Conservation (phyloP, 2,888 invertebrate genomes). For the Aethes cnicana region DNA sequence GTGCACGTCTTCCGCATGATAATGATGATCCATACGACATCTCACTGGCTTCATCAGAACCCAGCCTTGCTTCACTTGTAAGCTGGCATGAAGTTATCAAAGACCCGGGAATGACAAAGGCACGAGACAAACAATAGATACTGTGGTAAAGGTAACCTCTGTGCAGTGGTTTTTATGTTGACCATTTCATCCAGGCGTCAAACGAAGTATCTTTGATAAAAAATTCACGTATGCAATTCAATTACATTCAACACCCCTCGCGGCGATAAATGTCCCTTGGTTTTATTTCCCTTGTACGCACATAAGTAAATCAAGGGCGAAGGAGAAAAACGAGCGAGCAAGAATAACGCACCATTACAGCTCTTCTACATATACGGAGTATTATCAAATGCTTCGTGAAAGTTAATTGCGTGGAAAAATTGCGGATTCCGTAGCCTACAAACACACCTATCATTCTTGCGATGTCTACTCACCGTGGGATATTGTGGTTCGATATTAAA, state of each 20-base stretch:
- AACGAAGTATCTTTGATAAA: too few relatives aligned
- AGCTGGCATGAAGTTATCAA: too few relatives aligned
- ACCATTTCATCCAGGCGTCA: too few relatives aligned
- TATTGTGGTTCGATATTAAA: conserved; percentile 23
- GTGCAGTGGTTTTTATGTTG: too few relatives aligned
- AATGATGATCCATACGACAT: too few relatives aligned
- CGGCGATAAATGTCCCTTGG: conserved; percentile 16
- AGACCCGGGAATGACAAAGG: too few relatives aligned
- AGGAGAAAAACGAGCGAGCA: conserved; percentile 31
- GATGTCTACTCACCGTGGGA: conserved; percentile 16
- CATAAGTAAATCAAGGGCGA: conserved; percentile 36
- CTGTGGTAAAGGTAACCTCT: too few relatives aligned
- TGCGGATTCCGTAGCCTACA: conserved; percentile 45
- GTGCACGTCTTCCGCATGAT: too few relatives aligned
- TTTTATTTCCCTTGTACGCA: conserved; percentile 17
- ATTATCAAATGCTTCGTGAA: conserved; percentile 61
- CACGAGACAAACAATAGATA: too few relatives aligned
- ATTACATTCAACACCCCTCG: conserved; percentile 16
- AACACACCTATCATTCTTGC: conserved; percentile 50
- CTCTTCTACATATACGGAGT: conserved; percentile 44
- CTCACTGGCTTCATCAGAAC: too few relatives aligned
- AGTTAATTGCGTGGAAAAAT: conserved; percentile 60
- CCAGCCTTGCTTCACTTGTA: too few relatives aligned
- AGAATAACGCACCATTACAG: conserved; percentile 41
- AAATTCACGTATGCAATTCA: conserved; percentile 17